phyloP scores from a whole-genome alignment of 2,797 vertebrate species.

The Anguilla obscura region DNA sequence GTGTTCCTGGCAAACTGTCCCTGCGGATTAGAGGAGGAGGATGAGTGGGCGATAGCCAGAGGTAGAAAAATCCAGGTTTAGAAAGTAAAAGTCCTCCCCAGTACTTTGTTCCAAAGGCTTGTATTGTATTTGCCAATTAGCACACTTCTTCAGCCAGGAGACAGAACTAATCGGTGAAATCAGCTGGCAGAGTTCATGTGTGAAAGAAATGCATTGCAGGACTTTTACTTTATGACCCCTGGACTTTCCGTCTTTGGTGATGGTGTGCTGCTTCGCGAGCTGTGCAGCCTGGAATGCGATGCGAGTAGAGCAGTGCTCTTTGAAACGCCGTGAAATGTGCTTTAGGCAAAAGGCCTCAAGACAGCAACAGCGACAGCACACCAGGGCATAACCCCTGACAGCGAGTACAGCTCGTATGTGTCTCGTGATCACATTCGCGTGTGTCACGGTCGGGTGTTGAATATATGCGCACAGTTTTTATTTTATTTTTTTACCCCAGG shows the following conservation, averaged over 20 bases:
- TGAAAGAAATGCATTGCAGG: no score
- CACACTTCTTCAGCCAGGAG: no score
- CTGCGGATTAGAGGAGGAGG: not conserved
- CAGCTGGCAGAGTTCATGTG: no score
- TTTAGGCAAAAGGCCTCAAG: not conserved
- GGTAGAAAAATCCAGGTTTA: no score
- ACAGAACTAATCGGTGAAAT: no score
- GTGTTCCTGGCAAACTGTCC: not conserved
- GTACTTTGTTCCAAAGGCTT: no score
- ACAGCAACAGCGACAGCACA: not conserved
- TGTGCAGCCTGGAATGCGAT: not conserved
- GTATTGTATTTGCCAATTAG: no score
- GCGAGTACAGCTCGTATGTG: not conserved
- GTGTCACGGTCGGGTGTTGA: not conserved
- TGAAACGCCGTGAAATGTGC: not conserved
- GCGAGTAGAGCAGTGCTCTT: not conserved
- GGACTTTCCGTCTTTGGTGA: no score
- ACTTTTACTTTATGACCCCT: no score
- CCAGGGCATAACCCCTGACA: not conserved
- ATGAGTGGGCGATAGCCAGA: no score
- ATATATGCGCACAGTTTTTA: not conserved
- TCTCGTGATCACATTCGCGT: not conserved
- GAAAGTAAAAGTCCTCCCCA: no score
- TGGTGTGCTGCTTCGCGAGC: not conserved
- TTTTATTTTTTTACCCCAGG: not conserved